These are phyloP conservation scores for Micrasema minimum DNA, from an alignment of 1,140 invertebrate species.

Conservation along the genomic window DNA sequence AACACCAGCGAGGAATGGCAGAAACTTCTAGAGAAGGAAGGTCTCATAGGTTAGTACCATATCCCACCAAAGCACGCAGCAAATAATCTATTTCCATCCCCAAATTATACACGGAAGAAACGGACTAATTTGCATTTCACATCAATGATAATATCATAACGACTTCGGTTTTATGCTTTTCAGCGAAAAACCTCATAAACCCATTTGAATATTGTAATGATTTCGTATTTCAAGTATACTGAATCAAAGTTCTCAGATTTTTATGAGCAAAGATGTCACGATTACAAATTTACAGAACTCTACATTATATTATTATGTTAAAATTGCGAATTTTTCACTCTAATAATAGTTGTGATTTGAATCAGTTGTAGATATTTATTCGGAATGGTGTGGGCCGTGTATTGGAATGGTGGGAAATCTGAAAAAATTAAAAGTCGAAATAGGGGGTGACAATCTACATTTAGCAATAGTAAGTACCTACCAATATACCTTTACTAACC, in stretches of 20 bases:
- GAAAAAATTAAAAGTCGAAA: conserved; percentile 89
- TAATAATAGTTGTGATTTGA: not conserved
- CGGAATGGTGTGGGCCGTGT: conserved; percentile 94
- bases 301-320: too few relatives aligned
- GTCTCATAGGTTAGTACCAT: conserved; percentile 76
- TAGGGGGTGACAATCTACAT: conserved; percentile 84
- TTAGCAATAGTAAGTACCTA: conserved; percentile 77
- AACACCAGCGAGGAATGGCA: conserved; percentile 88
- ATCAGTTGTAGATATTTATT: conserved; percentile 88
- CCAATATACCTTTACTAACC: too few relatives aligned
- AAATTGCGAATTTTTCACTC: too few relatives aligned
- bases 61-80: conserved; percentile 29
- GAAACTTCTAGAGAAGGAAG: conserved; percentile 80
- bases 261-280: not conserved
- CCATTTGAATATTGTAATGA: conserved; percentile 15
- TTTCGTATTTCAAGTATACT: conserved; percentile 15
- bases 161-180: conserved; percentile 10
- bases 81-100: conserved; percentile 38
- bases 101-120: conserved; percentile 18
- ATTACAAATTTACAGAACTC: not conserved
- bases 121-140: conserved; percentile 38
- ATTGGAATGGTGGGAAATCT: conserved; percentile 86
- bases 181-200: not conserved
- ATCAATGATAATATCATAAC: conserved; percentile 6
- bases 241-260: too few relatives aligned